These are phyloP conservation scores for Furcula furcula DNA, from an alignment of 2,888 invertebrate genomes.

Conservation along the genomic window DNA sequence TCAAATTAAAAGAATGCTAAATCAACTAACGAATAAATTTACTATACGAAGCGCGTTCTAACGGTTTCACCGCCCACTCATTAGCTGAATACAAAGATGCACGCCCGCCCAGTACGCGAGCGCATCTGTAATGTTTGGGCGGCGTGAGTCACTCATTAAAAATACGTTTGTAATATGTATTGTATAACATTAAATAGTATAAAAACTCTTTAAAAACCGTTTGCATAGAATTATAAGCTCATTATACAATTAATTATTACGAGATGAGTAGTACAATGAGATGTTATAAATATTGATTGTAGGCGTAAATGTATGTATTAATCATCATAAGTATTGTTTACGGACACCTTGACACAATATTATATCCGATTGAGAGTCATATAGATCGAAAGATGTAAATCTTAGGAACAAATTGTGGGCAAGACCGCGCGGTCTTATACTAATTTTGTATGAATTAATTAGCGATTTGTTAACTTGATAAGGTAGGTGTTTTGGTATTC, in stretches of 20 bases:
- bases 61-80: conserved; percentile 26
- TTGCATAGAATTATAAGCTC: no score
- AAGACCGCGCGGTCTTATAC: conserved; percentile 22
- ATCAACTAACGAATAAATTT: no score
- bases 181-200: no score
- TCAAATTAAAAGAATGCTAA: no score
- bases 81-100: conserved; percentile 30
- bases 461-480: not conserved
- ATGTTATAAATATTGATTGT: conserved; percentile 30
- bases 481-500: no score
- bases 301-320: conserved; percentile 45
- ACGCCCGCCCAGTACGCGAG: conserved; percentile 36
- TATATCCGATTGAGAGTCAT: conserved; percentile 2
- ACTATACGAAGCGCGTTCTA: no score
- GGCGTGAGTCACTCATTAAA: conserved; percentile 1
- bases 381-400: conserved; percentile 4
- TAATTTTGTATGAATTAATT: not conserved
- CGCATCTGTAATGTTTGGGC: conserved; percentile 19
- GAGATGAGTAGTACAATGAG: no score
- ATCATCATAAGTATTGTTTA: conserved; percentile 50
- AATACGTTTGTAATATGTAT: no score
- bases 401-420: conserved; percentile 36
- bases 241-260: no score
- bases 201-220: no score
- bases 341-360: conserved; percentile 57